phyloP scores from a whole-genome alignment of 2,888 invertebrate genomes.

The Tenthredo mesomela region DNA sequence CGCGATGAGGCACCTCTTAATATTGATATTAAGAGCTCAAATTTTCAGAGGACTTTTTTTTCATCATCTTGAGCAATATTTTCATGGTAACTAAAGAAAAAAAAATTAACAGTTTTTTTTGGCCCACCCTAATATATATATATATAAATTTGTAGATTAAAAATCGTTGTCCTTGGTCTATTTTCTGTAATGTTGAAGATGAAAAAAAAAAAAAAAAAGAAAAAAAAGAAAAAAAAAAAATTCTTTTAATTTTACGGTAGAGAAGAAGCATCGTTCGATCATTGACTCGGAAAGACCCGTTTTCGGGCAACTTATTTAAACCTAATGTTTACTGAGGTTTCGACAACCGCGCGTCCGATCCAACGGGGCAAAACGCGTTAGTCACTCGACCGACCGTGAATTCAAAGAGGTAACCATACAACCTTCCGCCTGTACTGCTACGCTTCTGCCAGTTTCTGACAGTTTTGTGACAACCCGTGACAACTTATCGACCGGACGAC shows the following conservation, averaged over 20 bases:
- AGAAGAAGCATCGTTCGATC: conserved; percentile 11
- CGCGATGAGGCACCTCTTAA: no score
- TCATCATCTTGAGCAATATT: no score
- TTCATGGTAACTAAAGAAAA: no score
- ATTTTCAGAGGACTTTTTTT: no score
- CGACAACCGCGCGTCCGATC: conserved; percentile 38
- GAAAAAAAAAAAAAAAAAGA: not conserved
- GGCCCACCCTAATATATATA: no score
- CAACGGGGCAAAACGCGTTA: conserved; percentile 45
- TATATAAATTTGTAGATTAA: not conserved
- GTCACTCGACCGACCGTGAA: conserved; percentile 50
- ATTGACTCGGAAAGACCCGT: conserved; percentile 33
- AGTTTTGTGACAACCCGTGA: conserved; percentile 39
- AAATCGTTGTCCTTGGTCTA: not conserved
- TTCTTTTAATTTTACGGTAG: conserved; percentile 15
- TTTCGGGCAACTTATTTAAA: conserved; percentile 41
- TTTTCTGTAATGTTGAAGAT: not conserved
- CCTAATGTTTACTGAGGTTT: conserved; percentile 47
- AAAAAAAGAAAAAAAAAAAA: not conserved
- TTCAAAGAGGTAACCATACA: conserved; percentile 35
- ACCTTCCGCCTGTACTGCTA: conserved; percentile 1
- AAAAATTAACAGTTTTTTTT: no score
- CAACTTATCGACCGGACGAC: conserved; percentile 43
- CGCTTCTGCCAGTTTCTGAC: conserved; percentile 47
- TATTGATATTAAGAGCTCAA: no score